Conservation (phyloP, 2,888 invertebrate species). For the Elysia crispata region DNA sequence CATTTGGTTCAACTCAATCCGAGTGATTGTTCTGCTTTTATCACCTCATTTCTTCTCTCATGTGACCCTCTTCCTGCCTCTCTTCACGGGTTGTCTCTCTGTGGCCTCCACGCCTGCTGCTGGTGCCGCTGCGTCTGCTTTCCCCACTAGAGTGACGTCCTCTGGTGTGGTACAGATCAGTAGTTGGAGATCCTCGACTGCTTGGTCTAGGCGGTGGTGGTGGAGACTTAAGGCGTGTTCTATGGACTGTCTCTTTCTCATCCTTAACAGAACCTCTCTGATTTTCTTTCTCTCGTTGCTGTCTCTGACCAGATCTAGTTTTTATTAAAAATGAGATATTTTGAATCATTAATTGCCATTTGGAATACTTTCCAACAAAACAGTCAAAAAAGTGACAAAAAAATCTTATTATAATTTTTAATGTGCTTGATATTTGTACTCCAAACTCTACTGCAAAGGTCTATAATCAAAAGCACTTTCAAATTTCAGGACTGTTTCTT, state of each 20-base stretch:
- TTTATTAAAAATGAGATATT: too few relatives aligned
- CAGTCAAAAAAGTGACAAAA: too few relatives aligned
- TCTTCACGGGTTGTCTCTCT: background rate
- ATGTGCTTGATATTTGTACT: too few relatives aligned
- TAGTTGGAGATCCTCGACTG: conserved; percentile 51
- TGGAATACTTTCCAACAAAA: too few relatives aligned
- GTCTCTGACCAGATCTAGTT: background rate
- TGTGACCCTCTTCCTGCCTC: conserved; percentile 6
- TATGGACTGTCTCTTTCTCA: background rate
- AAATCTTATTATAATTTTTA: too few relatives aligned
- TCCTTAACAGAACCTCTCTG: background rate
- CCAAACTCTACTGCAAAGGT: too few relatives aligned
- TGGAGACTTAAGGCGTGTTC: conserved; percentile 32
- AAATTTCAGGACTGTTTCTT: too few relatives aligned
- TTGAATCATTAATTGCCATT: too few relatives aligned
- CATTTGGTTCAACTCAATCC: too few relatives aligned
- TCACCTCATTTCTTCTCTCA: conserved; percentile 26
- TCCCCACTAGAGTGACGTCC: conserved; percentile 19
- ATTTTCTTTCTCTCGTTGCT: background rate
- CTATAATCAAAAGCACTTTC: too few relatives aligned
- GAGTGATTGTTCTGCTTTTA: too few relatives aligned
- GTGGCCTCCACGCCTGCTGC: too few relatives aligned
- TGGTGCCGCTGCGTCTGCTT: conserved; percentile 3
- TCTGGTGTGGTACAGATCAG: conserved; percentile 51
- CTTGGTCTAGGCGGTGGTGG: conserved; percentile 51